Conservation (phyloP, 2,113 vertebrate genomes). For the Gadus chalcogrammus region DNA sequence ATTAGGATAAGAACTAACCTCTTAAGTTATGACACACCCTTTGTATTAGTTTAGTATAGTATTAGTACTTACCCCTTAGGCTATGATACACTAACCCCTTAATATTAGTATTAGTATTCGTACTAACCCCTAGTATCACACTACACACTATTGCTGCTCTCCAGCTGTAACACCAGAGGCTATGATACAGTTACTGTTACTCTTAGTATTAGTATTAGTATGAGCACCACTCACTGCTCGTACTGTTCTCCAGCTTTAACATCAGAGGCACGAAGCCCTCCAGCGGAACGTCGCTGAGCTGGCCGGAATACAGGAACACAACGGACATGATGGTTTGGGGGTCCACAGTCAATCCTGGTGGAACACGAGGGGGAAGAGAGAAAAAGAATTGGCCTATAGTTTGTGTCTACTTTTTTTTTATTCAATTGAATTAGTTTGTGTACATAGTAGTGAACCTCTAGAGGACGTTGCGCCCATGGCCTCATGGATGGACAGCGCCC, state of each 20-base stretch:
- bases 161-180: too few species aligned
- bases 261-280: conserved; percentile 43
- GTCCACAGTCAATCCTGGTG: neutral
- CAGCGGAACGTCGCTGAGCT: neutral
- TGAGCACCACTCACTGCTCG: conserved; percentile 8
- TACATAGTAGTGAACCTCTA: conserved; percentile 9
- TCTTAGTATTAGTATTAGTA: too few species aligned
- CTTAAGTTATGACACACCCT: too few species aligned
- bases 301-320: conserved; percentile 18
- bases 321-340: neutral
- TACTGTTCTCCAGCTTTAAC: conserved; percentile 36
- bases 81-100: too few species aligned
- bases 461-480: conserved; percentile 3
- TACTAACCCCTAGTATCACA: neutral
- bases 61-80: too few species aligned
- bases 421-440: neutral
- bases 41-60: too few species aligned
- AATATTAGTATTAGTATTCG: neutral
- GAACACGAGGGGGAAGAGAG: neutral
- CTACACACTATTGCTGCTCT: too few species aligned
- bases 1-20: too few species aligned
- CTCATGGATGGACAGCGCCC: conserved; percentile 29
- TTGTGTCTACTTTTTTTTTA: neutral
- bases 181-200: too few species aligned
- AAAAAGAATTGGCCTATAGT: neutral